Conservation (phyloP, 1,140 invertebrate species). For the Thalassaphorura encarpata region DNA sequence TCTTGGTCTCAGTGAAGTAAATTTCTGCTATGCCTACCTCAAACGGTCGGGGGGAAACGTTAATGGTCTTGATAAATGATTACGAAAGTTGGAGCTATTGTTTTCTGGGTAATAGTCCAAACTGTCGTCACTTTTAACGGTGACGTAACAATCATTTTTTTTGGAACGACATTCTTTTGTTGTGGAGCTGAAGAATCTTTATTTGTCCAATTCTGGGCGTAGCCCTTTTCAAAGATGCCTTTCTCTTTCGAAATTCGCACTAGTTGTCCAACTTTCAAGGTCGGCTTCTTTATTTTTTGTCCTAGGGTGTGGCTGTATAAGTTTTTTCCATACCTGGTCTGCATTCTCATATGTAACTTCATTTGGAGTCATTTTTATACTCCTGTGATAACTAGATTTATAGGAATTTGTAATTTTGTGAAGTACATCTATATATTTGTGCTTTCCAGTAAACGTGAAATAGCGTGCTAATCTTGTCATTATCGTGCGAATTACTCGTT, state of each 20-base stretch:
- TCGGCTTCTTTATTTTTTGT: not conserved
- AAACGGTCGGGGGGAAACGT: too few species aligned
- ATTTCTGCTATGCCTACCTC: too few species aligned
- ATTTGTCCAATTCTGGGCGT: not conserved
- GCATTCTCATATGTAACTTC: constrained; percentile 12
- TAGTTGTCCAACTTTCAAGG: constrained; percentile 1
- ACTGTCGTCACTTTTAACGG: too few species aligned
- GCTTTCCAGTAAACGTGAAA: constrained; percentile 5
- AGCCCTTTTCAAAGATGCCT: constrained; percentile 8
- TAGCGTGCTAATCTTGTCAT: constrained; percentile 5
- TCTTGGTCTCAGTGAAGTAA: too few species aligned
- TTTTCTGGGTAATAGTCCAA: too few species aligned
- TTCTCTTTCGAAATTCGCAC: not conserved
- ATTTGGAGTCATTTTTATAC: constrained; percentile 8
- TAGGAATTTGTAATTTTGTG: constrained; percentile 7
- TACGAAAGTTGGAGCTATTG: too few species aligned
- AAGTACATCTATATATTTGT: constrained; percentile 7
- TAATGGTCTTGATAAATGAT: too few species aligned
- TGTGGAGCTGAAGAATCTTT: constrained; percentile 6
- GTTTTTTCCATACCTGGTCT: not conserved
- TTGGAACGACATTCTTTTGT: too few species aligned
- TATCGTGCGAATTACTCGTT: constrained; percentile 13
- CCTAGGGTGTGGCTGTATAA: not conserved
- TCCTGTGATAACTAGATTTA: constrained; percentile 13
- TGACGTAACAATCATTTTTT: too few species aligned